These are phyloP conservation scores for Bostrychus sinensis DNA, from an alignment of 2,113 vertebrate genomes.

Conservation along the genomic window DNA sequence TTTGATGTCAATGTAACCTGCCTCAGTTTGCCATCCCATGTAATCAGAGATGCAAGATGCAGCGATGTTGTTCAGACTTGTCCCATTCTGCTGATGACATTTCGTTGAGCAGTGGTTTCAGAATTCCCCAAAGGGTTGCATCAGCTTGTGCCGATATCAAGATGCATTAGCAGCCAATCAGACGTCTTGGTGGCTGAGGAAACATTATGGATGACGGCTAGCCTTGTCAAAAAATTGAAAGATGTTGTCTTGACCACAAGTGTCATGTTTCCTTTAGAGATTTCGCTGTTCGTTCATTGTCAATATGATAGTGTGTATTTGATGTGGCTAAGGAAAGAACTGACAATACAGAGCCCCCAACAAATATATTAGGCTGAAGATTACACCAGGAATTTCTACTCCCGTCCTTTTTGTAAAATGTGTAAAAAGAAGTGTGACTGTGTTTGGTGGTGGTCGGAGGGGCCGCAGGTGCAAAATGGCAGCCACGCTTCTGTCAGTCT, in stretches of 20 bases:
- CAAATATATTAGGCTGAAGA: too few species aligned
- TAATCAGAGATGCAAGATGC: conserved; percentile 21
- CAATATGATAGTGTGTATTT: conserved; percentile 1
- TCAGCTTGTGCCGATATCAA: conserved; percentile 75
- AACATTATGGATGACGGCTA: conserved; percentile 27
- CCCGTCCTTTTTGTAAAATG: too few species aligned
- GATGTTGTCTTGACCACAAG: conserved; percentile 11
- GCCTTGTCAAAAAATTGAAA: conserved; percentile 3
- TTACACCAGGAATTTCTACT: too few species aligned
- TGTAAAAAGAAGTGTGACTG: too few species aligned
- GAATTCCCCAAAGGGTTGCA: conserved; percentile 74
- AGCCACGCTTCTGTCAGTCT: too few species aligned
- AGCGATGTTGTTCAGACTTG: conserved; percentile 24
- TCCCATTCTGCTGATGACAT: conserved; percentile 77
- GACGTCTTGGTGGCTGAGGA: conserved; percentile 42
- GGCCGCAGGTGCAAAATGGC: too few species aligned
- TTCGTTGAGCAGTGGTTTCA: conserved; percentile 81
- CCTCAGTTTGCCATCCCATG: conserved; percentile 7
- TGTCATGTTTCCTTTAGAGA: conserved; percentile 8
- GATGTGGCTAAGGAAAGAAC: conserved; percentile 20
- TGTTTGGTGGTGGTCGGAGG: too few species aligned
- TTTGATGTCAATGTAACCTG: conserved; percentile 8
- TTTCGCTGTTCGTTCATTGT: conserved; percentile 21
- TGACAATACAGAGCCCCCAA: neutral
- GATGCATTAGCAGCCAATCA: conserved; percentile 39